phyloP scores from a whole-genome alignment of 2,888 invertebrate genomes.

The Cataglyphis livida region DNA sequence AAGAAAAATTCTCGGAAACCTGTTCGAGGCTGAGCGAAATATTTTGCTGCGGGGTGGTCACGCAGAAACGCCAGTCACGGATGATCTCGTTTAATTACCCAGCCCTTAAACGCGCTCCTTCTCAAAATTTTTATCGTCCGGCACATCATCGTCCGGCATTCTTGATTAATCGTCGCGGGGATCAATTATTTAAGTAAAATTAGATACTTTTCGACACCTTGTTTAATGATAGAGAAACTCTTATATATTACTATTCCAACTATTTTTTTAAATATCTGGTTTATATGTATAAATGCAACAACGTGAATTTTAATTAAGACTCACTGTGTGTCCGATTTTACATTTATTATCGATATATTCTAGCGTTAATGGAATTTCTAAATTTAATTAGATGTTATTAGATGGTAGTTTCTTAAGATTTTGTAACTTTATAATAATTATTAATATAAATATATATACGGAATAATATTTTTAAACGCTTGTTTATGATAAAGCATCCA shows the following conservation, averaged over 20 bases:
- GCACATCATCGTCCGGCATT: not conserved
- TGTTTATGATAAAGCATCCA: not conserved
- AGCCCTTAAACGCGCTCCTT: not conserved
- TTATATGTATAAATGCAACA: not conserved
- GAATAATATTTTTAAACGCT: not conserved
- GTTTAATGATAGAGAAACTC: not conserved
- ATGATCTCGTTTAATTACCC: constrained; percentile 77
- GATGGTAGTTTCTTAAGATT: not conserved
- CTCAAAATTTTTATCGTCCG: constrained; percentile 24
- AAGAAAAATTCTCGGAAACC: constrained; percentile 75
- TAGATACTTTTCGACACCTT: constrained; percentile 5
- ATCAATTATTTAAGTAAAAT: constrained; percentile 21
- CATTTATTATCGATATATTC: not conserved
- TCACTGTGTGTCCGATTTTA: not conserved
- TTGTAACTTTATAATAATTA: constrained; percentile 8
- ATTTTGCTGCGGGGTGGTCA: constrained; percentile 71
- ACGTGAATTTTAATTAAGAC: not conserved
- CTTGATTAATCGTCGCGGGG: not conserved
- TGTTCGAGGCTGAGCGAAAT: constrained; percentile 64
- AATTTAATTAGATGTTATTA: constrained; percentile 13
- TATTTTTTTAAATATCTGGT: not conserved
- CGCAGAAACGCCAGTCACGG: constrained; percentile 60
- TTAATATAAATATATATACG: constrained; percentile 9
- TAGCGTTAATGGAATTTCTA: not conserved
- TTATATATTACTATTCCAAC: not conserved